A percentile compares a stretch with the other conserved stretches of the same genome.
phyloP scores from a whole-genome alignment of 1,140 invertebrate species.

The Drosophila kanapiae region DNA sequence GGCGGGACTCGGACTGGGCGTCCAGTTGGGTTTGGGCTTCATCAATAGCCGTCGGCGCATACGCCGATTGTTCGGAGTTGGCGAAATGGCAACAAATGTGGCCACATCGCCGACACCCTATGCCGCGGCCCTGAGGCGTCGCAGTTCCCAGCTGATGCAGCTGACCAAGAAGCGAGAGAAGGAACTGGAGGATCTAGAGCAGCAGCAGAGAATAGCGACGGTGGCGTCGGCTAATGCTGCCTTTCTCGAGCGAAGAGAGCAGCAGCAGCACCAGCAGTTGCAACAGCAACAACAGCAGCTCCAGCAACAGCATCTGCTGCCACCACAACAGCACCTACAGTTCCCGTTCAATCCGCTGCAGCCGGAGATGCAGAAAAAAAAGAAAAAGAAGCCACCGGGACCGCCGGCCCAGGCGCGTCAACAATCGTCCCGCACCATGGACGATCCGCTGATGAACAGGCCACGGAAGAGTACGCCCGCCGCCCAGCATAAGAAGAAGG shows the following conservation, averaged over 20 bases:
- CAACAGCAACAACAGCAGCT: slow-evolving; percentile 26
- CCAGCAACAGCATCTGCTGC: slow-evolving; percentile 9
- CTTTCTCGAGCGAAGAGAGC: slow-evolving; percentile 63
- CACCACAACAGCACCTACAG: slow-evolving; percentile 24
- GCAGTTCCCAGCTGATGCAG: slow-evolving; percentile 76
- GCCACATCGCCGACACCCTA: slow-evolving; percentile 47
- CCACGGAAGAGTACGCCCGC: slow-evolving; percentile 60
- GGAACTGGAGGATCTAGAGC: slow-evolving; percentile 65
- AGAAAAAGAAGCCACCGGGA: slow-evolving; percentile 78
- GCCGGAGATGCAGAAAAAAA: slow-evolving; percentile 60
- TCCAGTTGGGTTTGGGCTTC: slow-evolving; percentile 73
- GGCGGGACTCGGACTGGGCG: slow-evolving; percentile 54
- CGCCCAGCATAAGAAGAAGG: slow-evolving; percentile 64
- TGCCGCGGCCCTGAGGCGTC: slow-evolving; percentile 56
- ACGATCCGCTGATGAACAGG: slow-evolving; percentile 79
- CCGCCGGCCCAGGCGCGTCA: slow-evolving; percentile 72
- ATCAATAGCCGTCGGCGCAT: slow-evolving; percentile 81
- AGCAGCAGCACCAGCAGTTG: slow-evolving; percentile 43
- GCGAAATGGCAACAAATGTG: slow-evolving; percentile 21
- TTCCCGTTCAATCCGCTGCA: slow-evolving; percentile 42
- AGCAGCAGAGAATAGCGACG: slow-evolving; percentile 77
- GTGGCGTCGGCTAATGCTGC: slow-evolving; percentile 77
- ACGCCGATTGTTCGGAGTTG: slow-evolving; percentile 69
- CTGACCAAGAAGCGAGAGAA: slow-evolving; percentile 72
- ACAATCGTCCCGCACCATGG: slow-evolving; percentile 78